Evolutionary conservation across 1,140 invertebrate genomes (phyloP).

Genomic region (Philopotamus ludificatus): DNA sequence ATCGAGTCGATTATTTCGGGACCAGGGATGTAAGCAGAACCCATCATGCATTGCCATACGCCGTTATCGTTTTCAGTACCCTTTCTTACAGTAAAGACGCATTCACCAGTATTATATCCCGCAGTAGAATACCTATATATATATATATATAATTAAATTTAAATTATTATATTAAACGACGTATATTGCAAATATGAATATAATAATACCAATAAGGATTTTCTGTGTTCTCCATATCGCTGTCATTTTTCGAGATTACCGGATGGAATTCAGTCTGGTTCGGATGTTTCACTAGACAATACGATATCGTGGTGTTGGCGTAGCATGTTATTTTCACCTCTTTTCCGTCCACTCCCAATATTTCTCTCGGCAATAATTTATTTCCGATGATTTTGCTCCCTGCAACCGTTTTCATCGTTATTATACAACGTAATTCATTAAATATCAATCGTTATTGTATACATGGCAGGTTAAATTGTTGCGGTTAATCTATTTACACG

Average conservation of each 20-base stretch:
- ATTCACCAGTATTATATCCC: slow-evolving; percentile 48
- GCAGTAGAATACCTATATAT: slow-evolving; percentile 47
- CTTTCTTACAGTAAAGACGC: slow-evolving; percentile 48
- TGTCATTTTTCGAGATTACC: slow-evolving; percentile 21
- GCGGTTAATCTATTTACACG: too few relatives aligned
- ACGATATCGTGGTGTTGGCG: slow-evolving; percentile 45
- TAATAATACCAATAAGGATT: too few relatives aligned
- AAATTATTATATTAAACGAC: slow-evolving; percentile 6
- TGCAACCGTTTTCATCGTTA: neutral
- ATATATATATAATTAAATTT: slow-evolving; percentile 3
- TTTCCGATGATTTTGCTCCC: neutral
- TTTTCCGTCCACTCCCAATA: slow-evolving; percentile 1
- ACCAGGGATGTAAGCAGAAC: slow-evolving; percentile 44
- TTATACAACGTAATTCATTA: neutral
- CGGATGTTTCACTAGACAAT: slow-evolving; percentile 53
- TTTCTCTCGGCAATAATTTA: neutral
- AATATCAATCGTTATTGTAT: too few relatives aligned
- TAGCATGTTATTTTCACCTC: slow-evolving; percentile 41
- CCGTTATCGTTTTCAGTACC: slow-evolving; percentile 44
- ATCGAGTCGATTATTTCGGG: slow-evolving; percentile 46
- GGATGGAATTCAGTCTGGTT: slow-evolving; percentile 50
- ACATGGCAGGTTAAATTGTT: too few relatives aligned
- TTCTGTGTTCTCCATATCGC: slow-evolving; percentile 5
- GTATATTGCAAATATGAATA: too few relatives aligned
- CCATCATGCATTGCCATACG: slow-evolving; percentile 52